These are phyloP conservation scores for Syndactyla subalaris DNA, from an alignment of 2,797 vertebrate species.

Conservation along the genomic window DNA sequence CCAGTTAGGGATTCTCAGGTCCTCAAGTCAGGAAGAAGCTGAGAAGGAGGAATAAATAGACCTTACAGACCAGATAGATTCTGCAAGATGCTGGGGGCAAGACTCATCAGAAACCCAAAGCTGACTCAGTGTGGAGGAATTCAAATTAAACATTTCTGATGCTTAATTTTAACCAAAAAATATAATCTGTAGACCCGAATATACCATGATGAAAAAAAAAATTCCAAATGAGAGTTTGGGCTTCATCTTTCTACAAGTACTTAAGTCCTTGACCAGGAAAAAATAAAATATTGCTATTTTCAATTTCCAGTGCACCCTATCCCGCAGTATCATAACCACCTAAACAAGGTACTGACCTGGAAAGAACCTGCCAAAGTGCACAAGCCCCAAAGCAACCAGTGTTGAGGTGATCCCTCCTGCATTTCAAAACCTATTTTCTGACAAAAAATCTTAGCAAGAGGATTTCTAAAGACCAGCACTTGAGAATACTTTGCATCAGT, in stretches of 20 bases:
- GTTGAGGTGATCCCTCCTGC: background rate
- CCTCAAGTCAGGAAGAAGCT: background rate
- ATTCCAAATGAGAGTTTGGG: background rate
- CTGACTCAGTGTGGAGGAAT: background rate
- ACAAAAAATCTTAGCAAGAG: background rate
- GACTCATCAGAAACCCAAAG: background rate
- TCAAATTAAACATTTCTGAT: background rate
- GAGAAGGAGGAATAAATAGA: background rate
- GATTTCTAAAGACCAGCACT: background rate
- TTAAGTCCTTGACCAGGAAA: background rate
- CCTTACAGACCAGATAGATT: background rate
- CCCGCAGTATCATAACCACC: background rate
- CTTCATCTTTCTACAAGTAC: background rate
- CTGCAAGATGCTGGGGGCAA: background rate
- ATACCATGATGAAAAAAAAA: accelerated
- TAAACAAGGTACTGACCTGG: background rate
- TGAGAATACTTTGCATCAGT: background rate
- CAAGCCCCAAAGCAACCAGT: background rate
- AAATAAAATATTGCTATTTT: background rate
- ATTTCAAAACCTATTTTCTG: background rate
- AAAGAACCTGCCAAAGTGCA: background rate
- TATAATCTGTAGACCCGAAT: background rate
- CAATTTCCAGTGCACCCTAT: accelerated
- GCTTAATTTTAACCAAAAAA: background rate
- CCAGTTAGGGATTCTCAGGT: background rate